Percentiles rank a stretch among this genome's conserved stretches.
These are phyloP conservation scores for Anabas testudineus DNA, from an alignment of 2,797 vertebrate genomes.

Conservation along the genomic window DNA sequence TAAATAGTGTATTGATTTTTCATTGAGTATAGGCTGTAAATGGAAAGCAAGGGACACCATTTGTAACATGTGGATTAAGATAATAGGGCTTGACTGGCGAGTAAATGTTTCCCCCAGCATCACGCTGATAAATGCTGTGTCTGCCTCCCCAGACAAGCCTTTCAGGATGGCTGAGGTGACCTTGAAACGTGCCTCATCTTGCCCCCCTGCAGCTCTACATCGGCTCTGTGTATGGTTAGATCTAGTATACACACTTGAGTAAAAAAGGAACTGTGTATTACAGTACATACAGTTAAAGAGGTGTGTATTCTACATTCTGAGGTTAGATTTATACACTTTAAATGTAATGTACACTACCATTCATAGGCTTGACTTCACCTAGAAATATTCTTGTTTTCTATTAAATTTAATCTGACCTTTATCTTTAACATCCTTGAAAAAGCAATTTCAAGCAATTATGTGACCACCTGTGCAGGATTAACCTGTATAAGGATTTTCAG, in stretches of 20 bases:
- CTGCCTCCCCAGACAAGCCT: slow-evolving; percentile 22
- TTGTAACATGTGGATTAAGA: slow-evolving; percentile 40
- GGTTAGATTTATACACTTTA: too few species aligned
- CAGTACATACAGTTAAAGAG: too few species aligned
- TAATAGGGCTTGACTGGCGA: slow-evolving; percentile 39
- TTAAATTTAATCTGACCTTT: too few species aligned
- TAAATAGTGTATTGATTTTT: slow-evolving; percentile 75
- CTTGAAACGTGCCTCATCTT: slow-evolving; percentile 61
- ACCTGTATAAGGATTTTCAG: too few species aligned
- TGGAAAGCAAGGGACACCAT: slow-evolving; percentile 27
- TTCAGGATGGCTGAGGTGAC: slow-evolving; percentile 41
- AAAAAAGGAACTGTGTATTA: background rate
- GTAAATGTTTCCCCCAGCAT: slow-evolving; percentile 55
- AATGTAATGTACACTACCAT: too few species aligned
- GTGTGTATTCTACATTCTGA: too few species aligned
- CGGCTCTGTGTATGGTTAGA: background rate
- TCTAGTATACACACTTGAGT: background rate
- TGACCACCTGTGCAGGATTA: too few species aligned
- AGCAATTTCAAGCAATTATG: too few species aligned
- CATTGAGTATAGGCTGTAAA: slow-evolving; percentile 54
- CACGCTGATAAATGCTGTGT: slow-evolving; percentile 17
- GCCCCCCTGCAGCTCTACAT: background rate
- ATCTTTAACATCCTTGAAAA: too few species aligned
- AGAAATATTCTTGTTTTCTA: too few species aligned
- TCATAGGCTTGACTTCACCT: too few species aligned